These are phyloP conservation scores for Synaphobranchus kaupii DNA, from an alignment of 2,797 vertebrate genomes.

Conservation along the genomic window DNA sequence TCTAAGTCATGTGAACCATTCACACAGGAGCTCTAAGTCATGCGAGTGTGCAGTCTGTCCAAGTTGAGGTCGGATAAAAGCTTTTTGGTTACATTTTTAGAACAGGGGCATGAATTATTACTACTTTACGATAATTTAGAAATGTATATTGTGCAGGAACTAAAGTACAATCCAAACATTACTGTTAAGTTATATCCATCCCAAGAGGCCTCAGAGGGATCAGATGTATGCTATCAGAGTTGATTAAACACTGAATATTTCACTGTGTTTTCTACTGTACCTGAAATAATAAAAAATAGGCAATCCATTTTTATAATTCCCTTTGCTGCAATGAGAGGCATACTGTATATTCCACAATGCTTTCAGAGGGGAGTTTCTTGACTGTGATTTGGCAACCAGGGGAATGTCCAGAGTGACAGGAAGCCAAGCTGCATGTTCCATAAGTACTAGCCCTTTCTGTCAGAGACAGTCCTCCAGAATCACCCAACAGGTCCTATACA, in stretches of 20 bases:
- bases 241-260: background rate
- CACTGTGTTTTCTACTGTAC: background rate
- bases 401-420: background rate
- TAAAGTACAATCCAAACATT: background rate
- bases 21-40: background rate
- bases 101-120: background rate
- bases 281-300: background rate
- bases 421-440: background rate
- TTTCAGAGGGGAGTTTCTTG: too few species aligned
- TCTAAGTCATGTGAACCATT: background rate
- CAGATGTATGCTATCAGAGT: too few species aligned
- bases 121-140: background rate
- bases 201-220: too few species aligned
- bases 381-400: too few species aligned
- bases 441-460: background rate
- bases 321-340: background rate
- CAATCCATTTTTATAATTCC: background rate
- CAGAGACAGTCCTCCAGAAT: background rate
- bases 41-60: background rate
- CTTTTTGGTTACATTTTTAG: background rate
- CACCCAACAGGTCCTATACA: background rate
- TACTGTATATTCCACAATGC: background rate
- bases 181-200: background rate
- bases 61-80: background rate
- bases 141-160: background rate